Percentiles rank a stretch among this genome's conserved stretches.
Evolutionary conservation across 2,113 vertebrate species (phyloP).

Genomic region (Amphiprion percula): DNA sequence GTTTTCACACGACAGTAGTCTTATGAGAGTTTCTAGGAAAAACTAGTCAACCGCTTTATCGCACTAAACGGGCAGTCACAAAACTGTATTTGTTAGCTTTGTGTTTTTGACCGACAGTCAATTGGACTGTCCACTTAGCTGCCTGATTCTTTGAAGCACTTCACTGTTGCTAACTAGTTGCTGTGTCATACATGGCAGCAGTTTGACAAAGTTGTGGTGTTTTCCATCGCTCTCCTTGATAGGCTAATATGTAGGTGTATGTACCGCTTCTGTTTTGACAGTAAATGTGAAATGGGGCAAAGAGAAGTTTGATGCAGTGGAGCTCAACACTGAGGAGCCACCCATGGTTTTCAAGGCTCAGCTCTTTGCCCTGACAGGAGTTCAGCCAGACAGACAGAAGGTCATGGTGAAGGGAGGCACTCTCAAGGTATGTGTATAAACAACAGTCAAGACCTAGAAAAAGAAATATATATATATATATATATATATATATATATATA

Average conservation of each 20-base stretch:
- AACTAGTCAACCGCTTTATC: no score
- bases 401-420: conserved; percentile 99
- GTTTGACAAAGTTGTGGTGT: background rate
- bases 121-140: background rate
- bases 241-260: background rate
- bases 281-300: conserved; percentile 99
- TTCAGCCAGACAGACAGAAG: conserved; percentile 97
- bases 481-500: no score
- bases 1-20: background rate
- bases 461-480: no score
- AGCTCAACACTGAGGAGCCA: conserved; percentile 97
- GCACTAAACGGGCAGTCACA: background rate
- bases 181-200: conserved; percentile 62
- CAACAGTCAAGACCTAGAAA: background rate
- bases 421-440: conserved; percentile 88
- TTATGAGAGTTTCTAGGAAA: background rate
- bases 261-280: conserved; percentile 51
- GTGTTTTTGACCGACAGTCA: conserved; percentile 5
- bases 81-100: background rate
- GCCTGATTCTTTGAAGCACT: background rate
- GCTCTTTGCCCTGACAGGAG: conserved; percentile 96
- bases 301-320: conserved; percentile 97
- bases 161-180: conserved; percentile 25
- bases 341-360: conserved; percentile 99
- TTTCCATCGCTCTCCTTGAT: no score